phyloP scores from a whole-genome alignment of 2,888 invertebrate genomes.

The Listrodromus nycthemerus region DNA sequence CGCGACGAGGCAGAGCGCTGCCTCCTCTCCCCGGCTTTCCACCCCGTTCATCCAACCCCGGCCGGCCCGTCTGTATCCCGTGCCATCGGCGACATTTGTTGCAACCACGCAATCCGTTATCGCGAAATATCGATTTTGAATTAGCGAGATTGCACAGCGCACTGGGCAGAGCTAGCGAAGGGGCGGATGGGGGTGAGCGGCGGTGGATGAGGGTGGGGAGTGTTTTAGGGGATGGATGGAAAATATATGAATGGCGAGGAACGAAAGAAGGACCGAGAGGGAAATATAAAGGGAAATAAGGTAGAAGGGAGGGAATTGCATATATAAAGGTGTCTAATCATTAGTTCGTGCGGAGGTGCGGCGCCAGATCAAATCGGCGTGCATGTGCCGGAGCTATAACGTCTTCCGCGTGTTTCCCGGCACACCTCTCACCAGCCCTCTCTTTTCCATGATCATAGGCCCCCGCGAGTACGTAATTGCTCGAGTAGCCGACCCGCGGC shows the following conservation, averaged over 20 bases:
- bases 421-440: constrained; percentile 69
- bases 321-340: constrained; percentile 80
- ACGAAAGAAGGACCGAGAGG: constrained; percentile 52
- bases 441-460: constrained; percentile 72
- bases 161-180: constrained; percentile 12
- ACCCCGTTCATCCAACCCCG: constrained; percentile 1
- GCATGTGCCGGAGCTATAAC: constrained; percentile 80
- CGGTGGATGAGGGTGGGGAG: not conserved
- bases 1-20: constrained; percentile 43
- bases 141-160: constrained; percentile 75
- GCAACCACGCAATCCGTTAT: constrained; percentile 70
- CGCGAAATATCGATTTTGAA: constrained; percentile 81
- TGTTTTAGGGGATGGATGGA: not conserved
- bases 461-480: constrained; percentile 72
- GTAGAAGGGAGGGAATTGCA: constrained; percentile 73
- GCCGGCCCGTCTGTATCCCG: constrained; percentile 32
- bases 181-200: not conserved
- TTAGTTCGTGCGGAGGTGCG: constrained; percentile 81
- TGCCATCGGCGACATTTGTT: constrained; percentile 57
- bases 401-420: constrained; percentile 76
- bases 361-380: constrained; percentile 80
- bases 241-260: constrained; percentile 52
- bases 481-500: constrained; percentile 46
- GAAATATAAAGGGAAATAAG: constrained; percentile 58
- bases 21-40: constrained; percentile 9